These are phyloP conservation scores for Nothoprocta perdicaria DNA, from an alignment of 2,113 vertebrate species.

Conservation along the genomic window DNA sequence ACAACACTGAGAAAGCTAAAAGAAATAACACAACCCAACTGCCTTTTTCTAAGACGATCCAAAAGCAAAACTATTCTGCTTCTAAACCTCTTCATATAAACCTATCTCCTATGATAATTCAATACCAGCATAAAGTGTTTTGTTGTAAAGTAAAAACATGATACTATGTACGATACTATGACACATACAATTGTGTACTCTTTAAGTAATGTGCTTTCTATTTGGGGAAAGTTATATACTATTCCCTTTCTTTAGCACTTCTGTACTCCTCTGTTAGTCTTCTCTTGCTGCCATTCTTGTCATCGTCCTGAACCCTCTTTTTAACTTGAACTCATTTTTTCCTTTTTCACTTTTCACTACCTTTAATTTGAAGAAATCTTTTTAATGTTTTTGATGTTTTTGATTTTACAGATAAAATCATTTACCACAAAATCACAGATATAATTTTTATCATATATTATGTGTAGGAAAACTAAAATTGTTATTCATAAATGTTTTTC, in stretches of 20 bases:
- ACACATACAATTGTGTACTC: background rate
- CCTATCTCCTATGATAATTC: background rate
- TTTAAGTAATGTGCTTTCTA: background rate
- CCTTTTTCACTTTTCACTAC: background rate
- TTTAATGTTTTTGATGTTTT: background rate
- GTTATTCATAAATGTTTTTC: background rate
- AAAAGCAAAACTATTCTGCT: background rate
- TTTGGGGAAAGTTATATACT: accelerated
- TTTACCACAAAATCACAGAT: background rate
- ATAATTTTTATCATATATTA: background rate
- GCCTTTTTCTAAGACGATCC: background rate
- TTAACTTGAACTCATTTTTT: background rate
- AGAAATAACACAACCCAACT: background rate
- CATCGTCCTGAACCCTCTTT: background rate
- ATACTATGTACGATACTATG: too few species aligned
- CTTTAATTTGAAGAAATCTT: background rate
- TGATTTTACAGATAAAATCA: background rate
- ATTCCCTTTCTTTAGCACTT: background rate
- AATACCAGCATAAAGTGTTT: background rate
- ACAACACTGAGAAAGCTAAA: background rate
- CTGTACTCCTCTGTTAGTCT: background rate
- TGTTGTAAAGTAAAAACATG: background rate
- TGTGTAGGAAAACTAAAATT: background rate
- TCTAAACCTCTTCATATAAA: background rate
- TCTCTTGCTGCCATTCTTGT: background rate